phyloP scores from a whole-genome alignment of 2,113 vertebrate genomes.

The Pionites leucogaster region DNA sequence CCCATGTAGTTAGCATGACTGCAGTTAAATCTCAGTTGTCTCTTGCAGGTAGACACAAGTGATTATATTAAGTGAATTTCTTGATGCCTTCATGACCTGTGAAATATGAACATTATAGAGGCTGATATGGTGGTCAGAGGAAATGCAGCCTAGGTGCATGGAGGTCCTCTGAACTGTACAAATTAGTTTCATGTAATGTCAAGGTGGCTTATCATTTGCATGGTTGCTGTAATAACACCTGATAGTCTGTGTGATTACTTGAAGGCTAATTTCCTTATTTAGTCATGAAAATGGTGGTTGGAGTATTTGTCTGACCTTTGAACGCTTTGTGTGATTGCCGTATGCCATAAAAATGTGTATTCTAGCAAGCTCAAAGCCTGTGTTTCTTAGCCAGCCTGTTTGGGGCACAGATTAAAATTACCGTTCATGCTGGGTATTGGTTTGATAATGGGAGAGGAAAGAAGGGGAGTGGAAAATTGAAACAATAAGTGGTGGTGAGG shows the following conservation, averaged over 20 bases:
- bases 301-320: slow-evolving; percentile 24
- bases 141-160: neutral
- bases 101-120: neutral
- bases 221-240: neutral
- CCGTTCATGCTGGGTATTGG: neutral
- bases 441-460: neutral
- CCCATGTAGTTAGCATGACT: neutral
- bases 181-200: neutral
- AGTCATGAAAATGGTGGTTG: neutral
- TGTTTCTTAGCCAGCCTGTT: neutral
- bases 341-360: neutral
- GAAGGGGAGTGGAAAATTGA: neutral
- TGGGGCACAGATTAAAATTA: neutral
- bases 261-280: neutral
- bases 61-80: neutral
- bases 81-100: neutral
- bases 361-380: neutral
- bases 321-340: neutral
- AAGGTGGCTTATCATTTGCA: neutral
- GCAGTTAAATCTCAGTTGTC: neutral
- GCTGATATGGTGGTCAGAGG: neutral
- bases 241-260: neutral
- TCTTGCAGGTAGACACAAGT: neutral
- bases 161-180: neutral
- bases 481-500: neutral